Base-by-base conservation (phyloP, 2,113 vertebrate species). In the Platanista minor region DNA sequence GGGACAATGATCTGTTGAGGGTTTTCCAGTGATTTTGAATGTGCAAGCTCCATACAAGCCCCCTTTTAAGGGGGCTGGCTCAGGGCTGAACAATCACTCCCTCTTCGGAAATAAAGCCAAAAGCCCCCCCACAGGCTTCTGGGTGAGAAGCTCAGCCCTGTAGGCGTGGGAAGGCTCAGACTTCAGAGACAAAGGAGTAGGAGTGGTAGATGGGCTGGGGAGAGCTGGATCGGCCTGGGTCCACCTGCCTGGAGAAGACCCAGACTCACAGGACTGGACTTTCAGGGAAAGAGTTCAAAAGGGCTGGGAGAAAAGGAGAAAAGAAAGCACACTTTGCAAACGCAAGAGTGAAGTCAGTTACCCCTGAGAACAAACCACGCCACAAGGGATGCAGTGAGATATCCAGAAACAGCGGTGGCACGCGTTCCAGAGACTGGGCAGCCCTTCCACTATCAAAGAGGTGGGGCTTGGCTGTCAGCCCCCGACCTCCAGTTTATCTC, bases 11-110 rank as follows among this genome's bases (percentile, higher is more conserved):
- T 81, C 98, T 96, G 91, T 97, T 97, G 96, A 98, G 95, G 66
- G 94, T 94, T 98, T 98, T 95, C 97, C 97, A 96, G 96, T 67
- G 94, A 91, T 97, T 97, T 41, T 97, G 87, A 97, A 97, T 97
- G 92, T 87, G 91, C 77, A 95, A 59, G 77, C 95, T 93, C 94
- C 97, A 93, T 8, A 95, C 97, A 93, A 97, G 92, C 90, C 69
- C 83, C 92, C 75, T 43, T 75, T 64, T 25, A 92, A 84, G 82
- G 95, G 66, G 93, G 74, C 96, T 90, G 98, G 92, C 98, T 90
- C 9, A 3, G 52, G 5, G 87, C 77, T 90, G 64, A 88, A 94
- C 80, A 97, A 95, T 96, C 80, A 97, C 94, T 95, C 87, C 95
- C 66, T 87, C 95, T 33, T 64, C 3, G n/a, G 91, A 96, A 85